phyloP scores from a whole-genome alignment of 2,113 vertebrate species.

The Anser cygnoides region DNA sequence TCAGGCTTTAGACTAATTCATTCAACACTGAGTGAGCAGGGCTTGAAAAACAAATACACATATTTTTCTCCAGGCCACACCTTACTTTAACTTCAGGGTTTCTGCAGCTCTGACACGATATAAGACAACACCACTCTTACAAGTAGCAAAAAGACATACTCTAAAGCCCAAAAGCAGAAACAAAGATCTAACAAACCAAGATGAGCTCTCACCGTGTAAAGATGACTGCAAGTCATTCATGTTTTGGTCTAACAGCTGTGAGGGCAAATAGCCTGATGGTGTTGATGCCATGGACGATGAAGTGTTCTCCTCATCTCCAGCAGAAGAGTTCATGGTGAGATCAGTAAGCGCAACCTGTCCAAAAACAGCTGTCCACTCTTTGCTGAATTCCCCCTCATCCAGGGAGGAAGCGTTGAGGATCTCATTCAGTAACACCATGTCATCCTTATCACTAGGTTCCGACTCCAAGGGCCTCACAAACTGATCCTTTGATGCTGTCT shows the following conservation, averaged over 20 bases:
- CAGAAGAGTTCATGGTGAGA: neutral
- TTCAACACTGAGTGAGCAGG: neutral
- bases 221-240: slow-evolving; percentile 83
- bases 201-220: slow-evolving; percentile 74
- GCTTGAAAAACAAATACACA: neutral
- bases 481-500: slow-evolving; percentile 72
- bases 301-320: slow-evolving; percentile 69
- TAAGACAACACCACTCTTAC: neutral
- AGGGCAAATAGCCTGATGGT: slow-evolving; percentile 88
- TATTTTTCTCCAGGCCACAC: neutral
- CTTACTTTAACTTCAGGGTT: neutral
- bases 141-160: neutral
- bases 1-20: neutral
- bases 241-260: slow-evolving; percentile 92
- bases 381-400: slow-evolving; percentile 87
- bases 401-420: slow-evolving; percentile 86
- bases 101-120: neutral
- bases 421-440: slow-evolving; percentile 86
- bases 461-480: slow-evolving; percentile 65
- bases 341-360: slow-evolving; percentile 74
- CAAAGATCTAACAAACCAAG: neutral
- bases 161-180: neutral
- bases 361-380: slow-evolving; percentile 90
- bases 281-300: slow-evolving; percentile 21
- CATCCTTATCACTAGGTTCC: slow-evolving; percentile 81